Conservation (phyloP, 1,140 invertebrate genomes). For the Pogonus chalceus region DNA sequence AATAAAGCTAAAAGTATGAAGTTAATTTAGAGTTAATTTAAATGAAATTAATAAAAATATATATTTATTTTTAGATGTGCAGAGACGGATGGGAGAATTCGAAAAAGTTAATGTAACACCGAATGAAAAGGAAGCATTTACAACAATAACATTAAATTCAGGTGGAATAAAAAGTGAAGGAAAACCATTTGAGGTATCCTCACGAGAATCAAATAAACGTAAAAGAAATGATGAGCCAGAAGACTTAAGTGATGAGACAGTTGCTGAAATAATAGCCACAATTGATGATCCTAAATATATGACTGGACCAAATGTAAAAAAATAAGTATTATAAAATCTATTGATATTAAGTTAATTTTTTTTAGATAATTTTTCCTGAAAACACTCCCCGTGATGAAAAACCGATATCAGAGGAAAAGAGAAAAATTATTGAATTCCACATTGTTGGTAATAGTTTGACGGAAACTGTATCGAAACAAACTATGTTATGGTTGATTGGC, state of each 20-base stretch:
- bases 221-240: slow-evolving; percentile 41
- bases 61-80: slow-evolving; percentile 13
- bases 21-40: too few relatives aligned
- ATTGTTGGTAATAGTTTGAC: slow-evolving; percentile 89
- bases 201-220: slow-evolving; percentile 23
- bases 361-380: slow-evolving; percentile 62
- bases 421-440: slow-evolving; percentile 86
- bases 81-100: slow-evolving; percentile 42
- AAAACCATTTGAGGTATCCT: slow-evolving; percentile 18
- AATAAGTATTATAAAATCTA: slow-evolving; percentile 1
- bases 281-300: slow-evolving; percentile 70
- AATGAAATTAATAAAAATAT: slow-evolving; percentile 12
- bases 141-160: slow-evolving; percentile 54
- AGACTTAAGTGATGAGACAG: slow-evolving; percentile 55
- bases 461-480: slow-evolving; percentile 76
- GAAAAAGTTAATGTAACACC: slow-evolving; percentile 52
- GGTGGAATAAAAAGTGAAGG: slow-evolving; percentile 34
- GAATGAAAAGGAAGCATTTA: slow-evolving; percentile 55
- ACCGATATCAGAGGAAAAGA: slow-evolving; percentile 80
- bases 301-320: slow-evolving; percentile 65
- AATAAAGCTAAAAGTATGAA: slow-evolving; percentile 19
- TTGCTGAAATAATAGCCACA: slow-evolving; percentile 64
- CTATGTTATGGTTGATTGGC: slow-evolving; percentile 84
- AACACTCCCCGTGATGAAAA: slow-evolving; percentile 82
- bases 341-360: slow-evolving; percentile 11